Conservation (phyloP, 1,140 invertebrate species). For the Habropoda laboriosa region DNA sequence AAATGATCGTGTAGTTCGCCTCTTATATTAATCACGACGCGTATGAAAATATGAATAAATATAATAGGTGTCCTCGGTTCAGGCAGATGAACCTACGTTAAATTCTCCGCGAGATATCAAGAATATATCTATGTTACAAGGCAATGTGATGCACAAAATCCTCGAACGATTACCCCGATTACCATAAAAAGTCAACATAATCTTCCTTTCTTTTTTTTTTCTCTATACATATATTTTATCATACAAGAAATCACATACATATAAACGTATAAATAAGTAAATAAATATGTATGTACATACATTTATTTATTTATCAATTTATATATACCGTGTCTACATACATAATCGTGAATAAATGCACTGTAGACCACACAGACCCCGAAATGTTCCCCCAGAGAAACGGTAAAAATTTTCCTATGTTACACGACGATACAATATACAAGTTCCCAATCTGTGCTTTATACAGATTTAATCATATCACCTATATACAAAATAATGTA, state of each 20-base stretch:
- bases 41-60: constrained; percentile 57
- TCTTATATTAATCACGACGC: constrained; percentile 16
- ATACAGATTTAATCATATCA: constrained; percentile 25
- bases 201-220: too few relatives aligned
- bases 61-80: constrained; percentile 24
- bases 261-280: not conserved
- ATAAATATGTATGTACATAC: not conserved
- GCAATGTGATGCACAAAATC: constrained; percentile 23
- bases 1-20: not conserved
- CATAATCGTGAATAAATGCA: constrained; percentile 62
- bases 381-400: constrained; percentile 33
- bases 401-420: constrained; percentile 29
- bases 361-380: constrained; percentile 20
- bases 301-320: not conserved
- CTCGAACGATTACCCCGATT: constrained; percentile 19
- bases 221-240: too few relatives aligned
- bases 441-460: constrained; percentile 27
- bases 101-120: constrained; percentile 30
- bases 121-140: constrained; percentile 54
- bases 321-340: constrained; percentile 7
- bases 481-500: constrained; percentile 40
- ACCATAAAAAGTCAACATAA: constrained; percentile 17
- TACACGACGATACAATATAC: constrained; percentile 18
- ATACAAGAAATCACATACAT: constrained; percentile 8
- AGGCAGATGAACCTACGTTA: constrained; percentile 24